Evolutionary conservation across 2,888 invertebrate genomes (phyloP).

Genomic region (Acanthosepion lycidas): DNA sequence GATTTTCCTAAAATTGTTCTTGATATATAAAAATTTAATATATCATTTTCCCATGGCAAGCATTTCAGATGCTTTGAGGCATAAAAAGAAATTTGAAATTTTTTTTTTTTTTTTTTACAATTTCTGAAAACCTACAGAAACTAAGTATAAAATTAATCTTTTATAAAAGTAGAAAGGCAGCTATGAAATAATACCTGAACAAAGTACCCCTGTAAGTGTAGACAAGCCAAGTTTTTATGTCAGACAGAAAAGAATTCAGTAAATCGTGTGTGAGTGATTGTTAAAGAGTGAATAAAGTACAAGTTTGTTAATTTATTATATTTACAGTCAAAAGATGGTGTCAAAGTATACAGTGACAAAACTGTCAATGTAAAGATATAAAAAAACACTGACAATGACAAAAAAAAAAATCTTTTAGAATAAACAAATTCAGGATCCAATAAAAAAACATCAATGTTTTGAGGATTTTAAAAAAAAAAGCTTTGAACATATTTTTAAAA

Average conservation of each 20-base stretch:
- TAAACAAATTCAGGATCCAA: background rate
- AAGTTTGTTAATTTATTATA: background rate
- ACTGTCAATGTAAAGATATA: background rate
- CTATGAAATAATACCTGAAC: no score
- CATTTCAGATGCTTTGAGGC: no score
- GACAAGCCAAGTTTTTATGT: no score
- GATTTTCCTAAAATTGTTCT: no score
- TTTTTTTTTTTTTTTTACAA: no score
- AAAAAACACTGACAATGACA: background rate
- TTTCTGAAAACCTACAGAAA: no score
- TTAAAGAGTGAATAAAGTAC: background rate
- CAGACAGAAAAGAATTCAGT: background rate
- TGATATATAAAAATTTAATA: no score
- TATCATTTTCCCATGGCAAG: no score
- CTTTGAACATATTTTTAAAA: background rate
- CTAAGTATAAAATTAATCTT: no score
- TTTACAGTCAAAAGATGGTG: slow-evolving; percentile 4
- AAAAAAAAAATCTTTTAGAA: background rate
- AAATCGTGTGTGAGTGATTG: background rate
- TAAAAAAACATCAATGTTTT: background rate
- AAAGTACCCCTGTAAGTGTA: no score
- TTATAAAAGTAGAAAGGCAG: no score
- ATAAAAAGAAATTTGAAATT: no score
- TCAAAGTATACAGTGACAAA: background rate
- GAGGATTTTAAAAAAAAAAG: background rate